Percentiles rank a stretch among this genome's conserved stretches.
These are phyloP conservation scores for mouse (Mus musculus) DNA, from an alignment of 2,113 vertebrate genomes.

Conservation along the genomic window DNA sequence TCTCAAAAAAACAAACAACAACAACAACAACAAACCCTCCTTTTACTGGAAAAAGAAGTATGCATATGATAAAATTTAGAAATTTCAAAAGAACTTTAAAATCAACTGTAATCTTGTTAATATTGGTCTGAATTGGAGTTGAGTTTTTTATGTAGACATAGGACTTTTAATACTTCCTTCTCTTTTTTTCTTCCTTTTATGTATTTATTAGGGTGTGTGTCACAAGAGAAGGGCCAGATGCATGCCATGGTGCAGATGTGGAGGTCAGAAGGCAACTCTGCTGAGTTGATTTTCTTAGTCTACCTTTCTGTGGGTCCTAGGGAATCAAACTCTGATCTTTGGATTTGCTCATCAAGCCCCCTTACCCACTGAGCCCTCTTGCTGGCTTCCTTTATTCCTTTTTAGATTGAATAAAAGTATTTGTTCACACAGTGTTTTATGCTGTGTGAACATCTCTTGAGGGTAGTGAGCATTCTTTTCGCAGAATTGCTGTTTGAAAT, in stretches of 20 bases:
- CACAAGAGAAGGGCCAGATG: too few species aligned
- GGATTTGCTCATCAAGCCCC: background rate
- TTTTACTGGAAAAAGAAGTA: slow-evolving; percentile 26
- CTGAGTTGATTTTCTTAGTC: background rate
- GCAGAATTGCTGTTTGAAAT: background rate
- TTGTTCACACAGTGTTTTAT: background rate
- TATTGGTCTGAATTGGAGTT: background rate
- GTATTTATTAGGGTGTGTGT: background rate
- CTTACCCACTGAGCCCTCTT: background rate
- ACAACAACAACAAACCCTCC: background rate
- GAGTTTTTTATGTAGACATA: slow-evolving; percentile 21
- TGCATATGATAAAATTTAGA: slow-evolving; percentile 3
- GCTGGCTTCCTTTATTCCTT: background rate
- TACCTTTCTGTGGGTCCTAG: background rate
- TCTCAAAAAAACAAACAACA: too few species aligned
- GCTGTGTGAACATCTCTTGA: background rate
- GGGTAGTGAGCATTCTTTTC: slow-evolving; percentile 10
- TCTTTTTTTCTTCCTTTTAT: background rate
- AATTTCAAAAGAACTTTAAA: slow-evolving; percentile 47
- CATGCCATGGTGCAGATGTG: background rate
- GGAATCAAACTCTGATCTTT: background rate
- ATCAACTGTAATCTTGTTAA: slow-evolving; percentile 22
- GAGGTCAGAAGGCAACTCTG: background rate
- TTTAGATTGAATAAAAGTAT: background rate
- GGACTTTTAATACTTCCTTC: background rate